A percentile compares a stretch with the other conserved stretches of the same genome.
Evolutionary conservation across 2,113 vertebrate species (phyloP).

Genomic region (Oxyura jamaicensis): DNA sequence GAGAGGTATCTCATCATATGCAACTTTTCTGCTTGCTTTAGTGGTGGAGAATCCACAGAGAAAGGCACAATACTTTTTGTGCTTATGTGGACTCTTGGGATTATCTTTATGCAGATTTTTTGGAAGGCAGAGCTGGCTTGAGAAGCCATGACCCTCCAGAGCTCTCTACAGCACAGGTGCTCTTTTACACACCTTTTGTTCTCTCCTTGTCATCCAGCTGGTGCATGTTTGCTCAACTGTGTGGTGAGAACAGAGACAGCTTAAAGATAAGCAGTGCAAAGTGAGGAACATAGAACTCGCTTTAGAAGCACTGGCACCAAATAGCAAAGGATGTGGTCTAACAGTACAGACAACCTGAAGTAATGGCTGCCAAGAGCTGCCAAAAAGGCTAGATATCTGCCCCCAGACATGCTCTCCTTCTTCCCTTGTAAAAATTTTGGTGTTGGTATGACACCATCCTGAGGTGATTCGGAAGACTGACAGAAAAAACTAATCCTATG

Average conservation of each 20-base stretch:
- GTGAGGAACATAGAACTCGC: not conserved
- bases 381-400: not conserved
- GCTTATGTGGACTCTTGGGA: not conserved
- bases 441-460: not conserved
- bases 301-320: not conserved
- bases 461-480: not conserved
- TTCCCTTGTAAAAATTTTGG: not conserved
- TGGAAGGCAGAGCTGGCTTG: not conserved
- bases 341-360: not conserved
- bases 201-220: not conserved
- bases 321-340: not conserved
- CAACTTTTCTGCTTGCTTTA: not conserved
- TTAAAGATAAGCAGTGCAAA: not conserved
- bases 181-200: not conserved
- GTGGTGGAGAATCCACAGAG: not conserved
- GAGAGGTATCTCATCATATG: not conserved
- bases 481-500: not conserved
- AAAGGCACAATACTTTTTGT: not conserved
- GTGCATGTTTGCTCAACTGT: not conserved
- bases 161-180: not conserved
- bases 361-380: not conserved
- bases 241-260: not conserved
- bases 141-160: not conserved
- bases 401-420: not conserved
- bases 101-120: not conserved